phyloP scores from a whole-genome alignment of 1,140 invertebrate species.

The Drosophila erecta region DNA sequence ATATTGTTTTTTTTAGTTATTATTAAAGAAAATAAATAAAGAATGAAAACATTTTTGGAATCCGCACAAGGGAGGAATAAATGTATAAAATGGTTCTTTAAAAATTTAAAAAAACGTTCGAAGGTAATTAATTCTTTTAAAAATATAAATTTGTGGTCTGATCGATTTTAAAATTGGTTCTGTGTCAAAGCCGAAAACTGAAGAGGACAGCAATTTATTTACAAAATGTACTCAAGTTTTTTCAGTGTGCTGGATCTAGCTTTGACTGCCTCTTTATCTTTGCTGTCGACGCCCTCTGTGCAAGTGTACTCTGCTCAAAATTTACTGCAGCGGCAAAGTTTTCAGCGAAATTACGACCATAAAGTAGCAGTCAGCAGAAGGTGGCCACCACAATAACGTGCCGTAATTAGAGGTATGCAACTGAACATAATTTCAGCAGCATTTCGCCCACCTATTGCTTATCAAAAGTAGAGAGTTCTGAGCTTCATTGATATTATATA shows the following conservation, averaged over 20 bases:
- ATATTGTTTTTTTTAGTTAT: too few species aligned
- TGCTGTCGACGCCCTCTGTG: conserved; percentile 43
- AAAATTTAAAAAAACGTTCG: too few species aligned
- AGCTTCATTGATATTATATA: conserved; percentile 33
- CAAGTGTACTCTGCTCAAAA: conserved; percentile 41
- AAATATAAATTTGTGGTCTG: too few species aligned
- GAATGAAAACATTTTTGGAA: too few species aligned
- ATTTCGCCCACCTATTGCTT: conserved; percentile 26
- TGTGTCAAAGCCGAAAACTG: too few species aligned
- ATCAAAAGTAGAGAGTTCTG: conserved; percentile 35
- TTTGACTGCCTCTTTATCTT: conserved; percentile 36
- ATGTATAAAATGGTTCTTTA: too few species aligned
- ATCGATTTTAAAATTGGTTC: too few species aligned
- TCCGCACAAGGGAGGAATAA: too few species aligned
- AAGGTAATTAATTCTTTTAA: too few species aligned
- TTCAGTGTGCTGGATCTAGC: conserved; percentile 15
- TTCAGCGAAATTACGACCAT: conserved; percentile 53
- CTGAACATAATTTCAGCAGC: conserved; percentile 27
- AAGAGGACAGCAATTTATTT: not conserved
- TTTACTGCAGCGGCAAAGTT: conserved; percentile 74
- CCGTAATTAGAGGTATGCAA: conserved; percentile 54
- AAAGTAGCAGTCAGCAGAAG: conserved; percentile 46
- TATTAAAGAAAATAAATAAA: too few species aligned
- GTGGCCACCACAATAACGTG: conserved; percentile 22
- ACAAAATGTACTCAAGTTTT: not conserved